Evolutionary conservation across 2,113 vertebrate genomes (phyloP).

Genomic region (Paedocypris sp.): DNA sequence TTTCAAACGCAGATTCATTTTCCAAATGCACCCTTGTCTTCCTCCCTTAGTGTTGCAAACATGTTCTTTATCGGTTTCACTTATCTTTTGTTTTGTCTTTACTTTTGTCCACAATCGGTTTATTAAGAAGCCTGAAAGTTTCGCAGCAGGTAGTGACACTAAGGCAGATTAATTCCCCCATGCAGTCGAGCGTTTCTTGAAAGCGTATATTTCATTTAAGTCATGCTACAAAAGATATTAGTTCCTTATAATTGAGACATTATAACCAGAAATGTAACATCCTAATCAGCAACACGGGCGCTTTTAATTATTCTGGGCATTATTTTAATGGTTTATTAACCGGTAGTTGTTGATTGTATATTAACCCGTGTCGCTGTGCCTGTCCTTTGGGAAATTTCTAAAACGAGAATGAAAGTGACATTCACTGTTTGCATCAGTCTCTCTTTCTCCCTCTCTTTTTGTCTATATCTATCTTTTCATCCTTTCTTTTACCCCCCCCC

Average conservation of each 20-base stretch:
- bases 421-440: conserved; percentile 30
- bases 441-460: not conserved
- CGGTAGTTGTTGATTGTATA: conserved; percentile 55
- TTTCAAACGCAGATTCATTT: conserved; percentile 29
- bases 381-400: conserved; percentile 53
- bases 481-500: too few species aligned
- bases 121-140: conserved; percentile 10
- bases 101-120: conserved; percentile 5
- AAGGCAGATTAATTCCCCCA: conserved; percentile 19
- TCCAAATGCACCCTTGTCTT: conserved; percentile 11
- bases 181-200: conserved; percentile 10
- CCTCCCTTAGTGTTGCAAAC: not conserved
- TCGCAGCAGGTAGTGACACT: conserved; percentile 6
- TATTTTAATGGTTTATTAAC: conserved; percentile 44
- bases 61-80: not conserved
- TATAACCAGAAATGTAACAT: conserved; percentile 49
- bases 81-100: conserved; percentile 17
- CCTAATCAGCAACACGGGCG: conserved; percentile 52
- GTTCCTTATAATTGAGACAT: conserved; percentile 45
- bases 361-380: conserved; percentile 49
- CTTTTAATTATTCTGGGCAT: conserved; percentile 33
- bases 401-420: conserved; percentile 51
- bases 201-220: conserved; percentile 33
- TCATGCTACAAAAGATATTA: conserved; percentile 29
- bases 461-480: too few species aligned